These are phyloP conservation scores for Marisa cornuarietis DNA, from an alignment of 1,140 invertebrate genomes.

Conservation along the genomic window DNA sequence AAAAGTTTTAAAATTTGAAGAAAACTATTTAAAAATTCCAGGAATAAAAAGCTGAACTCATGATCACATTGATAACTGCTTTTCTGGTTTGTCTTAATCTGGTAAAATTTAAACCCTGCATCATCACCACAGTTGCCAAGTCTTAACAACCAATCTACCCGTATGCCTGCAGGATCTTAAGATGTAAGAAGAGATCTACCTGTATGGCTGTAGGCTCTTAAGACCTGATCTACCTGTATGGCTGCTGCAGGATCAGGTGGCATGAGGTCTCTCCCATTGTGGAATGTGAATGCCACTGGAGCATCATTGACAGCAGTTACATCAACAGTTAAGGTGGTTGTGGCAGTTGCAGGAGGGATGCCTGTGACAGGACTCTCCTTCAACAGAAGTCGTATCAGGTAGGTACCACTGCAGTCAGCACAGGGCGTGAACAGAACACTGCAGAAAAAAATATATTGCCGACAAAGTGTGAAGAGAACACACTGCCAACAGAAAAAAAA, in stretches of 20 bases:
- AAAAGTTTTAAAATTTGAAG: too few relatives aligned
- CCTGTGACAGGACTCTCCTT: conserved; percentile 7
- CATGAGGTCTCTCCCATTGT: background rate
- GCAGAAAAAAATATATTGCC: background rate
- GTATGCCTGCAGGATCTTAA: too few relatives aligned
- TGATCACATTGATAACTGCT: too few relatives aligned
- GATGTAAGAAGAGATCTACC: too few relatives aligned
- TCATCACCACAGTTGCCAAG: background rate
- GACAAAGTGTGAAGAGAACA: background rate
- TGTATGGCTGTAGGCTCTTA: background rate
- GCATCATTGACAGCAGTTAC: conserved; percentile 18
- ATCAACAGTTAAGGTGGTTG: conserved; percentile 9
- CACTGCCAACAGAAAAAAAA: background rate
- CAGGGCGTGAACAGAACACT: conserved; percentile 23
- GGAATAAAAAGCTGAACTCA: too few relatives aligned
- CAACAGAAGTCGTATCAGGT: conserved; percentile 1
- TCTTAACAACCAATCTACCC: background rate
- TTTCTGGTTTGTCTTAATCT: too few relatives aligned
- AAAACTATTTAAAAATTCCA: too few relatives aligned
- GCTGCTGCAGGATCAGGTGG: conserved; percentile 11
- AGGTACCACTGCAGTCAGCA: conserved; percentile 15
- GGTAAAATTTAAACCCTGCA: background rate
- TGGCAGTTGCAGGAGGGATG: conserved; percentile 9
- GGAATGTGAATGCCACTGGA: conserved; percentile 9
- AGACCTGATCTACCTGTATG: conserved; percentile 7